These are phyloP conservation scores for Aplodontia rufa DNA, from an alignment of 2,113 vertebrate genomes.

Conservation along the genomic window DNA sequence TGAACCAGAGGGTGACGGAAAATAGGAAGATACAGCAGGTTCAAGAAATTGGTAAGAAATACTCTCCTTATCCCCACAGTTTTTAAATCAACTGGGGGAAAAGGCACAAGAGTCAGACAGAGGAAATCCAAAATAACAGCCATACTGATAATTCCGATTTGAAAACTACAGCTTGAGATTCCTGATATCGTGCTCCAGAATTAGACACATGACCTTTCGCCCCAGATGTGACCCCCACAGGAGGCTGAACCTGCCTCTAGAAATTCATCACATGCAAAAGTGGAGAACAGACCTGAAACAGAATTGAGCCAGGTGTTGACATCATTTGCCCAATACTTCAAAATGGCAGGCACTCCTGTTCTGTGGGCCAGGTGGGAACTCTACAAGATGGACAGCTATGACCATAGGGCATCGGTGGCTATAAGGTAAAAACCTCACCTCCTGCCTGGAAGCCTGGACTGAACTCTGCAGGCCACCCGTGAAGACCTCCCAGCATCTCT, in stretches of 20 bases:
- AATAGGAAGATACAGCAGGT: background rate
- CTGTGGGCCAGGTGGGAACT: background rate
- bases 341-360: background rate
- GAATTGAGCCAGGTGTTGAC: background rate
- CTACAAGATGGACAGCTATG: background rate
- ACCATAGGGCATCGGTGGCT: background rate
- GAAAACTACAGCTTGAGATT: background rate
- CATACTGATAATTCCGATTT: background rate
- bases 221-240: accelerated
- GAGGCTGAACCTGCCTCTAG: background rate
- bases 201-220: background rate
- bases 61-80: background rate
- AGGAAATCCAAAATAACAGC: background rate
- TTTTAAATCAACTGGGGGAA: background rate
- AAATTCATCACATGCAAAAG: background rate
- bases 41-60: background rate
- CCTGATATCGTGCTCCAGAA: background rate
- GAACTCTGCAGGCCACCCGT: background rate
- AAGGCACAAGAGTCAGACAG: background rate
- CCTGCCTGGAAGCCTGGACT: background rate
- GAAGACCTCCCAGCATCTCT: background rate
- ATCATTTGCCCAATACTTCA: background rate
- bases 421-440: background rate
- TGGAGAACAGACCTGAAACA: background rate
- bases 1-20: background rate